A percentile compares a stretch with the other conserved stretches of the same genome.
Conservation (phyloP, 1,140 invertebrate species). For the Heliconius nattereri region DNA sequence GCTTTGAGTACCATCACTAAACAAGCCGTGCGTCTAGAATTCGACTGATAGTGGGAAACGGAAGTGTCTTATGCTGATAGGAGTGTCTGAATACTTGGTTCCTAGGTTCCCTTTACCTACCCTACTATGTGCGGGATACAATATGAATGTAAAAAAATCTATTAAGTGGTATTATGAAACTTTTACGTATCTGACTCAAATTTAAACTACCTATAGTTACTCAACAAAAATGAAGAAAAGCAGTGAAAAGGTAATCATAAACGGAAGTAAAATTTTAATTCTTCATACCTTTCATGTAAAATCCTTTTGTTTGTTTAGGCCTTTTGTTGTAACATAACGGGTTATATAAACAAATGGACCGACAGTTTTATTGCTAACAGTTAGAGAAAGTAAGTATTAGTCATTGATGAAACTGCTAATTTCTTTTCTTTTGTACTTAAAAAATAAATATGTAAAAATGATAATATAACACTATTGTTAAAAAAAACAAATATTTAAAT, state of each 20-base stretch:
- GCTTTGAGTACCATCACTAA: too few relatives aligned
- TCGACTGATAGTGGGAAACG: too few relatives aligned
- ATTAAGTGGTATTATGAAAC: too few relatives aligned
- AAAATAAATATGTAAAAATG: too few relatives aligned
- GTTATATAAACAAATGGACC: neutral
- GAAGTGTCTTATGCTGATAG: too few relatives aligned
- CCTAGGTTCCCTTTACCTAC: too few relatives aligned
- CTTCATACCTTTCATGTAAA: neutral
- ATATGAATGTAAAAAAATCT: too few relatives aligned
- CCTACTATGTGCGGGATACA: too few relatives aligned
- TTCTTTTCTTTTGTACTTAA: too few relatives aligned
- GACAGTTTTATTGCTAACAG: neutral
- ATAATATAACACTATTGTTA: too few relatives aligned
- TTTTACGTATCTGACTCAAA: neutral
- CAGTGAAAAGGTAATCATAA: neutral
- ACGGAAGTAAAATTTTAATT: constrained; percentile 1
- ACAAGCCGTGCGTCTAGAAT: too few relatives aligned
- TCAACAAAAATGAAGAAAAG: neutral
- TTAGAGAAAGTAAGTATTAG: constrained; percentile 1
- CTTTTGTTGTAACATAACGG: constrained; percentile 4
- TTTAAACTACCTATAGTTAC: neutral
- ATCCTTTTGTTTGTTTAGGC: neutral
- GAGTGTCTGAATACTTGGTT: too few relatives aligned
- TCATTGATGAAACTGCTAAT: neutral
- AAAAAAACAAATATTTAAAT: neutral